Conservation (phyloP, 2,888 invertebrate species). For the Chrysolina oricalcia region DNA sequence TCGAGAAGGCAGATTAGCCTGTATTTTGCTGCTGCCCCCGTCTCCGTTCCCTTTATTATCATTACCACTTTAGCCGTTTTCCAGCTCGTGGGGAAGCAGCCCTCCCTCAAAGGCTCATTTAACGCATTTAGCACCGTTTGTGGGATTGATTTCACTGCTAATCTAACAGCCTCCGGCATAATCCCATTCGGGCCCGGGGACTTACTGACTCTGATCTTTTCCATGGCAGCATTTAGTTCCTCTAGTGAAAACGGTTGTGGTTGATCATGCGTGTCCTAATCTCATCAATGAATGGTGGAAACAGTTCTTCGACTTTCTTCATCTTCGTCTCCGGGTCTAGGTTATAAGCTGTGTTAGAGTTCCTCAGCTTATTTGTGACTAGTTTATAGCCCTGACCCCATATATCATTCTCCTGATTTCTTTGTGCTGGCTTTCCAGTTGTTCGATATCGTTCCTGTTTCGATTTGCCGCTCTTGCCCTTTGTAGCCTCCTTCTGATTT, state of each 20-base stretch:
- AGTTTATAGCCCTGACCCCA: constrained; percentile 5
- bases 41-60: constrained; percentile 32
- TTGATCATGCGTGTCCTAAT: background rate
- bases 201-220: background rate
- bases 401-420: background rate
- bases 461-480: background rate
- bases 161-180: constrained; percentile 21
- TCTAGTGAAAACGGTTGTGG: constrained; percentile 2
- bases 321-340: background rate
- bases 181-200: constrained; percentile 29
- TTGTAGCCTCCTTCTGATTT: constrained; percentile 11
- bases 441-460: background rate
- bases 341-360: background rate
- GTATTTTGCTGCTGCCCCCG: background rate
- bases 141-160: constrained; percentile 17
- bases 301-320: constrained; percentile 2
- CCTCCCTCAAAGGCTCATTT: constrained; percentile 15
- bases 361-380: background rate
- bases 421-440: background rate
- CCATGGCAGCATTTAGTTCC: constrained; percentile 12
- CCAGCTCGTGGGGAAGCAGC: constrained; percentile 39
- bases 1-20: constrained; percentile 30
- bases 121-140: background rate
- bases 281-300: background rate
- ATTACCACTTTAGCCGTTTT: constrained; percentile 41